phyloP scores from a whole-genome alignment of 2,888 invertebrate species.

The Apodemia zela region DNA sequence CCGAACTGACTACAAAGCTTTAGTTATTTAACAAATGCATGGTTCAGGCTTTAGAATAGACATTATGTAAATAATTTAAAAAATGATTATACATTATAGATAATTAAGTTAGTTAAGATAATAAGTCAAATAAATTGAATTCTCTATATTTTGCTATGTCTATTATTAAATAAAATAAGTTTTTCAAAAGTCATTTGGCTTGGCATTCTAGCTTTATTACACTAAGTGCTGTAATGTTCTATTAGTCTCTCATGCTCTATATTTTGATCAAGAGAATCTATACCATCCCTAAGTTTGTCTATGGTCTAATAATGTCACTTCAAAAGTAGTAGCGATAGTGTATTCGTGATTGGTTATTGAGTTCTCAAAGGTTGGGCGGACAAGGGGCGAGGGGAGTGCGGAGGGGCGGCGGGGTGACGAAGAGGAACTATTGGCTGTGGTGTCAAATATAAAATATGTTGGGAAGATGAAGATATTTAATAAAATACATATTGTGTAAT shows the following conservation, averaged over 20 bases:
- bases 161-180: too few relatives aligned
- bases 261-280: background rate
- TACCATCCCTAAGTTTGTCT: slow-evolving; percentile 22
- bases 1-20: background rate
- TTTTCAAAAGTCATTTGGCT: too few relatives aligned
- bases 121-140: too few relatives aligned
- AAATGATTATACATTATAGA: too few relatives aligned
- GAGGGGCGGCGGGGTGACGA: slow-evolving; percentile 41
- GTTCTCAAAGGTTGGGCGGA: slow-evolving; percentile 64
- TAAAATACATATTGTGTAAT: too few relatives aligned
- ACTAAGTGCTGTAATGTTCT: too few relatives aligned
- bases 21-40: background rate
- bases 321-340: slow-evolving; percentile 45
- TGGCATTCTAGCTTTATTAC: too few relatives aligned
- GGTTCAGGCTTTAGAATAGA: too few relatives aligned
- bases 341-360: slow-evolving; percentile 68
- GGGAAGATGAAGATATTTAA: slow-evolving; percentile 20
- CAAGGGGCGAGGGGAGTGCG: slow-evolving; percentile 44
- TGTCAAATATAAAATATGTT: slow-evolving; percentile 24
- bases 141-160: too few relatives aligned
- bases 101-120: too few relatives aligned
- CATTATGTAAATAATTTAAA: too few relatives aligned
- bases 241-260: too few relatives aligned
- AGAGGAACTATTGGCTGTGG: slow-evolving; percentile 40
- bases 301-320: slow-evolving; percentile 28